These are phyloP conservation scores for Lycorma delicatula DNA, from an alignment of 1,140 invertebrate genomes.

Conservation along the genomic window DNA sequence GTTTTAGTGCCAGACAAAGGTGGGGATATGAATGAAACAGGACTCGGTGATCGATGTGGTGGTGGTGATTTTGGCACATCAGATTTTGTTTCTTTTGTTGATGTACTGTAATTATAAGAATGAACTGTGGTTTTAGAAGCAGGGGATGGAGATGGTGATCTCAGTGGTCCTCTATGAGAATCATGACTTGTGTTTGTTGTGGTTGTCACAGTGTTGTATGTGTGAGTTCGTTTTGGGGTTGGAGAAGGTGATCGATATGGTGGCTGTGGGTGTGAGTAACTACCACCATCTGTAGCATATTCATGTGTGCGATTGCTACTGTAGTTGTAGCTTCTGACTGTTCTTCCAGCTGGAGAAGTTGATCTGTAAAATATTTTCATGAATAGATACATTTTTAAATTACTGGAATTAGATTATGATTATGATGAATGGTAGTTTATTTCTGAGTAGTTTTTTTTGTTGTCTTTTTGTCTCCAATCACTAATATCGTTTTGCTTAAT, in stretches of 20 bases:
- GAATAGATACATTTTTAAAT: background rate
- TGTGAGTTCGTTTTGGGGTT: background rate
- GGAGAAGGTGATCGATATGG: constrained; percentile 9
- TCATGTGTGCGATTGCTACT: constrained; percentile 7
- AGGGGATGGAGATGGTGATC: background rate
- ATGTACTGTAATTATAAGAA: constrained; percentile 9
- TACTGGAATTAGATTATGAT: no score
- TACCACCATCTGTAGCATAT: background rate
- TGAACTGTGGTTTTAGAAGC: constrained; percentile 10
- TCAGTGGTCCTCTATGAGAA: no score
- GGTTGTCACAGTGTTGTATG: background rate
- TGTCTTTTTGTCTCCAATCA: no score
- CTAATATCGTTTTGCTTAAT: no score
- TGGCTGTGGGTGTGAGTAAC: background rate
- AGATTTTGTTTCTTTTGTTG: background rate
- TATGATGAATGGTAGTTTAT: no score
- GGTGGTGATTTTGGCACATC: constrained; percentile 25
- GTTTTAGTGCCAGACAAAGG: constrained; percentile 17
- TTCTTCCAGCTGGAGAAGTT: constrained; percentile 7
- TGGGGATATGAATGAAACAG: constrained; percentile 28
- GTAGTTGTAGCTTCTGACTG: constrained; percentile 17
- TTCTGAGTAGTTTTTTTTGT: no score
- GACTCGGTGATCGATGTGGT: constrained; percentile 29
- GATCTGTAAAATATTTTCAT: constrained; percentile 6
- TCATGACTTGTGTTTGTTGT: background rate